A percentile compares a stretch with the other conserved stretches of the same genome.
These are phyloP conservation scores for Acanthisitta chloris DNA, from an alignment of 2,113 vertebrate genomes.

Conservation along the genomic window DNA sequence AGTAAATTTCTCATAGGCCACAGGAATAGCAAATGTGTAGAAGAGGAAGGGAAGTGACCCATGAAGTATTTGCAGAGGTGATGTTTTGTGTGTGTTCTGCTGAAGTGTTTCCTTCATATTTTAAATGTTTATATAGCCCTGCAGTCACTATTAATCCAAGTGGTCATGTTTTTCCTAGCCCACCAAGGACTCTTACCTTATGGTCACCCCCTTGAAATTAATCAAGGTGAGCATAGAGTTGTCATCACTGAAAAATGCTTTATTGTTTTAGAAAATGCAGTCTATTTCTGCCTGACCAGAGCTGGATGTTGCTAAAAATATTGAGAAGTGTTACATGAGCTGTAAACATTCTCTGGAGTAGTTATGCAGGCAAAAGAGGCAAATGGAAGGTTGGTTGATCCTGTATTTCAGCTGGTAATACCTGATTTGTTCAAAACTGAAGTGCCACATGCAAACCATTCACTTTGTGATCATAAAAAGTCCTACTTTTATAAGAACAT, in stretches of 20 bases:
- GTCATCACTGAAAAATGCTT: background rate
- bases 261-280: background rate
- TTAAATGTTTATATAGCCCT: conserved; percentile 45
- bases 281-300: background rate
- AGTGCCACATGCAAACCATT: background rate
- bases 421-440: background rate
- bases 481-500: background rate
- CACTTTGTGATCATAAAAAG: background rate
- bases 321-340: background rate
- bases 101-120: conserved; percentile 15
- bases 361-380: background rate
- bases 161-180: conserved; percentile 1
- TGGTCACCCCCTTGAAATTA: background rate
- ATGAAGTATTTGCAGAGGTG: conserved; percentile 9
- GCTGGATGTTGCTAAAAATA: background rate
- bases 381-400: background rate
- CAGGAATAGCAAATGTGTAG: conserved; percentile 6
- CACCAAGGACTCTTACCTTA: background rate
- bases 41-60: conserved; percentile 40
- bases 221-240: background rate
- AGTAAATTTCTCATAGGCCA: background rate
- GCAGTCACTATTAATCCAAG: conserved; percentile 1
- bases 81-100: conserved; percentile 32
- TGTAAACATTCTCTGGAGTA: background rate
- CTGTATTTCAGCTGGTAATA: background rate